These are phyloP conservation scores for Drosophila mojavensis DNA, from an alignment of 1,140 invertebrate genomes.

Conservation along the genomic window DNA sequence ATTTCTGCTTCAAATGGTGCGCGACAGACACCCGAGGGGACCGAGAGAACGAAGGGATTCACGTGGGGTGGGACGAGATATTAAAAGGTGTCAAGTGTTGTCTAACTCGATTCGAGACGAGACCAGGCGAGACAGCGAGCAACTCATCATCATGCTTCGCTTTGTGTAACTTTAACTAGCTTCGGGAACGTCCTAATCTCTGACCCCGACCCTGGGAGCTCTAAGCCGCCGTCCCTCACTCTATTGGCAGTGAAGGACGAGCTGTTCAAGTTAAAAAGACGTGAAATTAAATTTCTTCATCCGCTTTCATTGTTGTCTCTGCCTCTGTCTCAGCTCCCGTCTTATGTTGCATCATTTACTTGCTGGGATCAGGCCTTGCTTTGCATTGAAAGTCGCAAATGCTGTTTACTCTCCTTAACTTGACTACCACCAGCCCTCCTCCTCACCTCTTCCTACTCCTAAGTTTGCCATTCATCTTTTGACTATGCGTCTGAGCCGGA, in stretches of 20 bases:
- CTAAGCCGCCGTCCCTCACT: not conserved
- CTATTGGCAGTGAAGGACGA: slow-evolving; percentile 61
- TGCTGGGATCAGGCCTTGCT: slow-evolving; percentile 48
- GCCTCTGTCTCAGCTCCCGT: slow-evolving; percentile 3
- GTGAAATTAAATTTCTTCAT: slow-evolving; percentile 80
- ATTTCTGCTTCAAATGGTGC: slow-evolving; percentile 16
- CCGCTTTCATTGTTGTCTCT: slow-evolving; percentile 66
- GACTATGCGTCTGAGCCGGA: slow-evolving; percentile 50
- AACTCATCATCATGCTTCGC: slow-evolving; percentile 25
- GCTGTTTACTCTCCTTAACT: slow-evolving; percentile 61
- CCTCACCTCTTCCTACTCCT: not conserved
- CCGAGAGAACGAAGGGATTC: not conserved
- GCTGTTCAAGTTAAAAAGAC: slow-evolving; percentile 74
- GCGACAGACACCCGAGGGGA: slow-evolving; percentile 14
- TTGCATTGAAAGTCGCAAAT: slow-evolving; percentile 51
- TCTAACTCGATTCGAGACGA: slow-evolving; percentile 40
- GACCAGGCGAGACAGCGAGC: slow-evolving; percentile 22
- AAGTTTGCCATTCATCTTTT: slow-evolving; percentile 2
- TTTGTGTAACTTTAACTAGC: slow-evolving; percentile 48
- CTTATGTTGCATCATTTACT: slow-evolving; percentile 69
- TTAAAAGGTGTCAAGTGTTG: slow-evolving; percentile 70
- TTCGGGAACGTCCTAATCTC: slow-evolving; percentile 29
- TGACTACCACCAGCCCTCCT: slow-evolving; percentile 5
- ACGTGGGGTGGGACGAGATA: slow-evolving; percentile 15
- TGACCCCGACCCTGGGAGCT: slow-evolving; percentile 22